Conservation (phyloP, 2,888 invertebrate genomes). For the Blera fallax region DNA sequence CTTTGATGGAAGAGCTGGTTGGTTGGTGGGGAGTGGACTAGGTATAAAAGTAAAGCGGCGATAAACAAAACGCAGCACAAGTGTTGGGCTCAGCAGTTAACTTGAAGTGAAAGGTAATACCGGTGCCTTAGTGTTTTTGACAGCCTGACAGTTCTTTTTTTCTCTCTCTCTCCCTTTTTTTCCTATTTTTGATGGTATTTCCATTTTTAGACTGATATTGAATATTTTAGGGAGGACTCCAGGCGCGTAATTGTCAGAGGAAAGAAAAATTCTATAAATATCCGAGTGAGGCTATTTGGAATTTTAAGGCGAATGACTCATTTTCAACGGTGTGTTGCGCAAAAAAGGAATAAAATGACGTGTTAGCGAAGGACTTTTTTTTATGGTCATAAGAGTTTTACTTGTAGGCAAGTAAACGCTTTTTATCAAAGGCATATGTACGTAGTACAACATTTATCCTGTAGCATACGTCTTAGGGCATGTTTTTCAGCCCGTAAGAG, state of each 20-base stretch:
- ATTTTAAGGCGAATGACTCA: background rate
- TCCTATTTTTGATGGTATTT: background rate
- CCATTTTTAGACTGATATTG: conserved; percentile 15
- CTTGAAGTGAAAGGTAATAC: conserved; percentile 11
- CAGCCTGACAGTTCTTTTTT: conserved; percentile 16
- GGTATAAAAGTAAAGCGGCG: background rate
- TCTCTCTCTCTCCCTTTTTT: background rate
- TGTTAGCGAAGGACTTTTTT: background rate
- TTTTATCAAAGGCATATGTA: too few species aligned
- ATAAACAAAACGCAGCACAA: conserved; percentile 13
- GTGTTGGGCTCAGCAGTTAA: conserved; percentile 24
- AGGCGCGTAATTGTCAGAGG: background rate
- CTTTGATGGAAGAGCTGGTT: background rate
- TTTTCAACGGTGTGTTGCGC: background rate
- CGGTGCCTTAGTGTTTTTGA: conserved; percentile 2
- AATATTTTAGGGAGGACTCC: background rate
- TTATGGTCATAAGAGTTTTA: too few species aligned
- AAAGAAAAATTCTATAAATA: conserved; percentile 6
- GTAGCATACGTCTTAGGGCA: too few species aligned
- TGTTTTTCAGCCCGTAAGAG: too few species aligned
- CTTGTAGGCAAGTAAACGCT: too few species aligned
- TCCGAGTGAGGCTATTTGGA: background rate
- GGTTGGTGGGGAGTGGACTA: background rate
- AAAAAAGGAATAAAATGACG: background rate
- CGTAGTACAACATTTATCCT: too few species aligned